These are phyloP conservation scores for Camponotus vicinus DNA, from an alignment of 1,140 invertebrate genomes.

Conservation along the genomic window DNA sequence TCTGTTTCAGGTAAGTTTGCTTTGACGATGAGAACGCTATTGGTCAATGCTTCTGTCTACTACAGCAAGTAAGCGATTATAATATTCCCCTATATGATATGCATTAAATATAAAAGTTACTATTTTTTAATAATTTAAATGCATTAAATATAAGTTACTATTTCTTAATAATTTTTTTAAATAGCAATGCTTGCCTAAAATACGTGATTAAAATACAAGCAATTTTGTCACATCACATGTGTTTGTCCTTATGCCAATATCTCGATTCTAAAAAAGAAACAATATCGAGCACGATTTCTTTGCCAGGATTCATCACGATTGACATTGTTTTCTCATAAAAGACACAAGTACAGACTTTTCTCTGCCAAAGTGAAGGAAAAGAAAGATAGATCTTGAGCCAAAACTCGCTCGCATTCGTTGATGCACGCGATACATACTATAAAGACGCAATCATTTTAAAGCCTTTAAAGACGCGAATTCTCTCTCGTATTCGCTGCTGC, in stretches of 20 bases:
- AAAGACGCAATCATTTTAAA: constrained; percentile 20
- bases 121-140: neutral
- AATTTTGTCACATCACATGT: neutral
- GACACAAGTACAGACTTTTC: constrained; percentile 5
- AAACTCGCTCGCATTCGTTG: neutral
- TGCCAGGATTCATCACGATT: constrained; percentile 30
- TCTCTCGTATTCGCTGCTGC: constrained; percentile 16
- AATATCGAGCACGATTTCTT: neutral
- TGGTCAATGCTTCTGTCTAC: neutral
- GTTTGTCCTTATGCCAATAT: constrained; percentile 51
- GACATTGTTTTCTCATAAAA: constrained; percentile 13
- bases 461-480: too few species aligned
- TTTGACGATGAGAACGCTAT: neutral
- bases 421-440: constrained; percentile 27
- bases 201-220: neutral
- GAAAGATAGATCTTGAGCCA: constrained; percentile 41
- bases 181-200: too few species aligned
- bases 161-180: too few species aligned
- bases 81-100: neutral
- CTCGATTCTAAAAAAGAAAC: constrained; percentile 36
- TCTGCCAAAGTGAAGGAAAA: constrained; percentile 2
- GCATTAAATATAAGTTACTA: neutral
- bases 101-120: neutral
- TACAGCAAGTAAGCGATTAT: constrained; percentile 26
- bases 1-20: constrained; percentile 39